Evolutionary conservation across 2,888 invertebrate genomes (phyloP).

Genomic region (Phengaris alcon): DNA sequence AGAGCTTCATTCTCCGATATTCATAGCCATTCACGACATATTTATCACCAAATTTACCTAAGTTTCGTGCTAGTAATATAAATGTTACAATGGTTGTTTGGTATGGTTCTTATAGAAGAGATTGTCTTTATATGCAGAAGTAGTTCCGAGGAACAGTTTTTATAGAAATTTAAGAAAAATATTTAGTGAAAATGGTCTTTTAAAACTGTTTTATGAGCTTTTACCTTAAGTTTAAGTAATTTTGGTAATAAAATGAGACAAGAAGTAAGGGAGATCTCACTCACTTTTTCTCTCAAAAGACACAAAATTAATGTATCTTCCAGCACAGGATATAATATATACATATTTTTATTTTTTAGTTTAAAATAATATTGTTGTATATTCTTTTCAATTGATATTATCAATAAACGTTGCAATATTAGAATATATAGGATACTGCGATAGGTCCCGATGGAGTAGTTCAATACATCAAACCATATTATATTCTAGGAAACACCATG

Average conservation of each 20-base stretch:
- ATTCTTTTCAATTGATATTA: background rate
- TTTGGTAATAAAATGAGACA: no score
- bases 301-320: no score
- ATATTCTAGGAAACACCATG: background rate
- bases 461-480: constrained; percentile 1
- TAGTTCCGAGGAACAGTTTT: no score
- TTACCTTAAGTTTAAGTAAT: background rate
- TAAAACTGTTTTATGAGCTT: background rate
- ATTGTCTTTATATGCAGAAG: no score
- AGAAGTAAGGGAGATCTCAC: no score
- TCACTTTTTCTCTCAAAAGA: no score
- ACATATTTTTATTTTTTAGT: no score
- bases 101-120: no score
- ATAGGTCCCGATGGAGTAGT: background rate
- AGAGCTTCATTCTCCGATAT: constrained; percentile 17
- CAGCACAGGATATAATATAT: no score
- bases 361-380: no score
- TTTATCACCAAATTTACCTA: constrained; percentile 10
- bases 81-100: background rate
- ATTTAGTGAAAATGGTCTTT: background rate
- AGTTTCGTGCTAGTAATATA: background rate
- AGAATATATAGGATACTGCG: no score
- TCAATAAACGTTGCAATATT: background rate
- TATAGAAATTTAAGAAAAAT: background rate
- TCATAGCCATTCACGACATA: constrained; percentile 17